Evolutionary conservation across 2,797 vertebrate species (phyloP), one percentile per base, ranked within the genome.

Genomic region (Mycteria americana): DNA sequence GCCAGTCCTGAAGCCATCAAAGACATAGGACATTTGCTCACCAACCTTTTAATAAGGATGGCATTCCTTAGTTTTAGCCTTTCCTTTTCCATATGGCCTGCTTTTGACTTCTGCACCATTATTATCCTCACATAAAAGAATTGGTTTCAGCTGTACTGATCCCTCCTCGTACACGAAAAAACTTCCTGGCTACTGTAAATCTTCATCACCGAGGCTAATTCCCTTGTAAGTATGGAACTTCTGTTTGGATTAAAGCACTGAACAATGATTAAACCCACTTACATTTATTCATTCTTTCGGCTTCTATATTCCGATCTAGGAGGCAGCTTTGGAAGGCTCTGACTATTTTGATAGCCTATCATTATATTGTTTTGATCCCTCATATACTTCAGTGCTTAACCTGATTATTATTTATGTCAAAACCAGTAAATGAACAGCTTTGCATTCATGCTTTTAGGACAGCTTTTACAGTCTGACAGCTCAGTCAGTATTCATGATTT

Each of bases 351-450:
- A 96, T 90, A 88, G 25, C 15, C 30, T 70, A n/a, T 51, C 35
- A 72, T 89, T 53, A 78, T 67, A 64, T 43, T 95, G 46, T 82
- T 95, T 92, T 79, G 88, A 76, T 89, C 39, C 48, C 41, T 82
- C 78, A n/a, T 77, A 59, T 87, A 64, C 37, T 78, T 70, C 59
- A 30, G 0, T 70, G 33, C 76, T 93, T 94, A 95, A 82, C 51
- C 78, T 97, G 72, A 76, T 95, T 91, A 81, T 45, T 92, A 50
- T 96, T 95, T 92, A 41, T 75, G 59, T 94, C 68, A 96, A 72
- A 91, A 37, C n/a, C 28, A 45, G 33, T 73, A 89, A 92, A 80
- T 33, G 19, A 91, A 67, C n/a, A 64, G 39, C 53, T 95, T 95
- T 86, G 24, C 5, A 4, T 86, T 84, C 39, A 45, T 46, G 67